Conservation (phyloP, 1,140 invertebrate species). For the Eurosta solidaginis region DNA sequence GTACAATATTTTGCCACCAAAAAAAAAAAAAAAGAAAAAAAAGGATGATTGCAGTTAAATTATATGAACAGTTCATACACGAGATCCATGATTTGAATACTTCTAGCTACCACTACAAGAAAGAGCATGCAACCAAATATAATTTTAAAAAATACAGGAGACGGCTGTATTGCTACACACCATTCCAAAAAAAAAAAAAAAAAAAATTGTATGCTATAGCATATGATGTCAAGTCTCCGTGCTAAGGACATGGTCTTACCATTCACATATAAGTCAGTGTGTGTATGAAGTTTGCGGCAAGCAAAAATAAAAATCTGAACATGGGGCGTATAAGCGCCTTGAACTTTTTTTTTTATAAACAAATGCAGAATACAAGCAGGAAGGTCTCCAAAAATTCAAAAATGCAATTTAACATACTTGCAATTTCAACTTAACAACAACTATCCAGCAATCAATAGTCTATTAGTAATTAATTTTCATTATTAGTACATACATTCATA, state of each 20-base stretch:
- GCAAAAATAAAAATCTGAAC: no score
- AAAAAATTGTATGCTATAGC: no score
- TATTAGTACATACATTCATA: constrained; percentile 6
- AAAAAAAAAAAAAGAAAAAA: no score
- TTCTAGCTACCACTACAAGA: no score
- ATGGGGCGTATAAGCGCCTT: neutral
- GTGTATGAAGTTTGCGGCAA: no score
- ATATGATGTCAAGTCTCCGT: neutral
- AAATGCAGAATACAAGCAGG: neutral
- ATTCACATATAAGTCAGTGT: neutral
- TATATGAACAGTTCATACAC: no score
- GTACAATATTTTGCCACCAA: no score
- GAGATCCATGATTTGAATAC: no score
- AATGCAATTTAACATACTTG: neutral
- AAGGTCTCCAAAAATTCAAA: neutral
- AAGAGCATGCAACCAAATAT: no score
- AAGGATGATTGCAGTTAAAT: no score
- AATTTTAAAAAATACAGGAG: neutral
- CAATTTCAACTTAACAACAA: constrained; percentile 21
- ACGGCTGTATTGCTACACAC: neutral
- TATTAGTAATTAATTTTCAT: constrained; percentile 12
- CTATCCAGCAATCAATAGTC: constrained; percentile 15
- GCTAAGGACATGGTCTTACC: neutral
- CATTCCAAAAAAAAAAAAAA: neutral
- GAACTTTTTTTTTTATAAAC: neutral